Evolutionary conservation across 1,140 invertebrate genomes (phyloP), one percentile per base, ranked within the genome.

Genomic region (Arion vulgaris): DNA sequence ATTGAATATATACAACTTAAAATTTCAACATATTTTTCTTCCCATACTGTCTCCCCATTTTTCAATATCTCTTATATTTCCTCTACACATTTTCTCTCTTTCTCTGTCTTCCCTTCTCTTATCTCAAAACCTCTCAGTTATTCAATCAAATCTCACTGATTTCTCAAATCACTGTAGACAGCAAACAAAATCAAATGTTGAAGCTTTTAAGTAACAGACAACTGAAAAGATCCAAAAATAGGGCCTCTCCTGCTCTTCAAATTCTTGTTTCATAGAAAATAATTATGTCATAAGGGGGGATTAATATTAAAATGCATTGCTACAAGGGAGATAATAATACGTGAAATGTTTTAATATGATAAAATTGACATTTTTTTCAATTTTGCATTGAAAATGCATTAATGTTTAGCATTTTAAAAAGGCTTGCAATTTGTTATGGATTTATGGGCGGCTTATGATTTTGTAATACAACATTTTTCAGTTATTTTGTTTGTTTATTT

Each of bases 131-230:
- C n/a, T 32, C 62, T 57, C 62, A 32, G 62, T 66, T n/a, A 66
- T 66, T 66, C 62, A 66, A 32, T 66, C 62, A 66, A 4, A 66
- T 34, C 32, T 66, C 17, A 32, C n/a, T 66, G 62, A 66, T 66
- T 28, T 66, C n/a, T 7, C n/a, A 66, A 66, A 66, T 66, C 62
- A 66, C 28, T 66, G 62, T 28, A 66, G 62, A 28, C 62, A 17
- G 62, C 28, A 66, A 66, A 66, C 62, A 66, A 28, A 66, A 32
- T 66, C 62, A 28, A 32, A 13, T 66, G 62, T 66, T 66, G 62
- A 66, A 66, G 62, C 62, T 66, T 66, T 66, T 66, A 66, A 32
- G 62, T 28, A 32, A 32, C 62, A 23, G 28, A 66, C 62, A 28
- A 66, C 7, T 66, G 62, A 66, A 66, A 66, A 66, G 62, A 66